Evolutionary conservation across 1,140 invertebrate genomes (phyloP).

Genomic region (Drosophila hydei): DNA sequence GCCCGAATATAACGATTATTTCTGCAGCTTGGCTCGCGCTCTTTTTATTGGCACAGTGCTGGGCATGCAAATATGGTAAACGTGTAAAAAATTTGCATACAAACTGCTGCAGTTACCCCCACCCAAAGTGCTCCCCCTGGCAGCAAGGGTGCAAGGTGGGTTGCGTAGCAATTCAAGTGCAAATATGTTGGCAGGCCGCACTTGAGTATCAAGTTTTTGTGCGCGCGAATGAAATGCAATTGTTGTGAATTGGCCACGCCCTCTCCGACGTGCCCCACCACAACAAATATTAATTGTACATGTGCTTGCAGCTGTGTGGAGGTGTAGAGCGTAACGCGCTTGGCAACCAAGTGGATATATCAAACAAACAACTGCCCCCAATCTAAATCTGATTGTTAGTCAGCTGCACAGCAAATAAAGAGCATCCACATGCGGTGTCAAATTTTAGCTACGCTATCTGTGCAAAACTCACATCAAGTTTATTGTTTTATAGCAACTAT

Average conservation of each 20-base stretch:
- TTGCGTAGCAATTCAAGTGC: slow-evolving; percentile 67
- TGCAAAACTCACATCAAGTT: slow-evolving; percentile 22
- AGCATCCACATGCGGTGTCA: not conserved
- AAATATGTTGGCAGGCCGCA: slow-evolving; percentile 77
- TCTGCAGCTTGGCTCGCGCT: not conserved
- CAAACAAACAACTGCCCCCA: slow-evolving; percentile 17
- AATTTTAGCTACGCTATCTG: not conserved
- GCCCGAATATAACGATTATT: slow-evolving; percentile 4
- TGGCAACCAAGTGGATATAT: slow-evolving; percentile 23
- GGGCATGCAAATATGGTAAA: slow-evolving; percentile 68
- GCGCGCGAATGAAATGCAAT: slow-evolving; percentile 74
- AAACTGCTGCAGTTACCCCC: slow-evolving; percentile 59
- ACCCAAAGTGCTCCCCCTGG: not conserved
- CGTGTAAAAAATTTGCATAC: slow-evolving; percentile 73
- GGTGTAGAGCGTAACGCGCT: slow-evolving; percentile 17
- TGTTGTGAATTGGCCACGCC: slow-evolving; percentile 71
- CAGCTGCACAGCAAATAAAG: not conserved
- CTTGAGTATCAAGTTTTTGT: slow-evolving; percentile 72
- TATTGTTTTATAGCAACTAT: slow-evolving; percentile 9
- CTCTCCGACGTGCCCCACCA: not conserved
- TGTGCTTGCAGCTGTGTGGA: not conserved
- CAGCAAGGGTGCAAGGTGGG: not conserved
- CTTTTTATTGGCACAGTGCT: slow-evolving; percentile 31
- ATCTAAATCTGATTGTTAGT: slow-evolving; percentile 29
- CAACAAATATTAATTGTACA: slow-evolving; percentile 32